Evolutionary conservation across 1,140 invertebrate genomes (phyloP), one percentile per base, ranked within the genome.

Genomic region (Leptinotarsa defecta): DNA sequence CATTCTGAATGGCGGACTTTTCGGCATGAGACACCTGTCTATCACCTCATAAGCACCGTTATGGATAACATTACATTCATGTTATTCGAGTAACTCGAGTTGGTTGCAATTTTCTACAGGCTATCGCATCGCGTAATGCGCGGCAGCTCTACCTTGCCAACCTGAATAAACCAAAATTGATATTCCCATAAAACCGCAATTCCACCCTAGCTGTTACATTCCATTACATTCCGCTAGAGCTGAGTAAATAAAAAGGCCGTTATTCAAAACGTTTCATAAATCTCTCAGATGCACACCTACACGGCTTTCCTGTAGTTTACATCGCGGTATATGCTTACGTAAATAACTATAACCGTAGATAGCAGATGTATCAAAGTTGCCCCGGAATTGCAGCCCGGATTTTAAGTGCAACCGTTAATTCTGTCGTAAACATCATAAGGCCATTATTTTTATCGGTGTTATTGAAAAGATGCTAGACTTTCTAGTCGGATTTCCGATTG

Each of bases 311-410:
- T 57, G 52, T 17, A 57, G 52, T 15, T 6, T 57, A 57, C 52
- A 19, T 57, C n/a, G 34, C 34, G 34, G 52, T 57, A 57, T 57
- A 57, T 57, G 52, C 52, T 57, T 57, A 57, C 52, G 52, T 57
- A n/a, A 57, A 57, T 57, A 57, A n/a, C 52, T 57, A 57, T 57
- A 57, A 57, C 52, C 52, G 52, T 57, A 57, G 17, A 57, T 57
- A 57, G n/a, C 52, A 57, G 52, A 6, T 57, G 52, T 57, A 57
- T 0, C n/a, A 57, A 57, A 17, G 15, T 17, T 17, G 15, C 52
- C 15, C 52, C 17, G 52, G 52, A 57, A 57, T 57, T 15, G 52
- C 13, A 57, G 52, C n/a, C 52, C 52, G 17, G 52, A 57, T 6
- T 57, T n/a, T 5, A 57, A 57, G n/a, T 57, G 52, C 52, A 4